Conservation (phyloP, 2,888 invertebrate genomes). For the Drosophila siamana region DNA sequence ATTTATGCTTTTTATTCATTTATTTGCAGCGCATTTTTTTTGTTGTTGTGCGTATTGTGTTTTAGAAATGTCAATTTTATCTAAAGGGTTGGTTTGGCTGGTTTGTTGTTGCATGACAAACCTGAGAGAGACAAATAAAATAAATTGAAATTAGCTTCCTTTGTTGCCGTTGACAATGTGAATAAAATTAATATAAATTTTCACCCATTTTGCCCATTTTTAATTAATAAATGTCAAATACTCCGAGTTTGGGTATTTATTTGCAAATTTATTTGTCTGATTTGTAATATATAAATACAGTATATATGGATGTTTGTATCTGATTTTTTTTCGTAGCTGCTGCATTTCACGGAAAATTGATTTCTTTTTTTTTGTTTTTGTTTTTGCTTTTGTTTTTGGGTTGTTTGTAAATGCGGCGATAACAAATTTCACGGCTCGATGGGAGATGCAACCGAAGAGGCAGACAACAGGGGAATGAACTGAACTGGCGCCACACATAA, state of each 20-base stretch:
- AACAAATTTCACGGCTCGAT: slow-evolving; percentile 62
- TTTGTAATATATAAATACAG: slow-evolving; percentile 48
- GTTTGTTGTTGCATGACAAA: slow-evolving; percentile 39
- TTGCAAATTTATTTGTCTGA: slow-evolving; percentile 80
- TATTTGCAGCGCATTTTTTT: slow-evolving; percentile 7
- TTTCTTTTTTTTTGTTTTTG: slow-evolving; percentile 49
- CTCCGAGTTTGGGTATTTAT: slow-evolving; percentile 74
- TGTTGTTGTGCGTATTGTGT: slow-evolving; percentile 3
- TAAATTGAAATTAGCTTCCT: slow-evolving; percentile 79
- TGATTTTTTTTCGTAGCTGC: slow-evolving; percentile 15
- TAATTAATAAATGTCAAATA: slow-evolving; percentile 84
- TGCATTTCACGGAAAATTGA: slow-evolving; percentile 59
- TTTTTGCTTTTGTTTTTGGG: neutral
- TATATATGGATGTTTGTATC: slow-evolving; percentile 1
- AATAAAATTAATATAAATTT: slow-evolving; percentile 84
- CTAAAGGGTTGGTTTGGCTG: slow-evolving; percentile 50
- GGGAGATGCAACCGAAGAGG: slow-evolving; percentile 11
- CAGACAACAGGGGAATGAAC: slow-evolving; percentile 15
- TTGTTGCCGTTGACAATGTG: slow-evolving; percentile 82
- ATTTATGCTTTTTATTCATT: slow-evolving; percentile 29
- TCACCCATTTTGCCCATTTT: slow-evolving; percentile 75
- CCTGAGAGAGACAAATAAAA: slow-evolving; percentile 60
- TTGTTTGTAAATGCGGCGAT: slow-evolving; percentile 53
- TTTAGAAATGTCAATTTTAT: slow-evolving; percentile 65
- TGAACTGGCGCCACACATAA: slow-evolving; percentile 52